phyloP scores from a whole-genome alignment of 2,113 vertebrate species.

The Pseudolaguvia tuberculata region DNA sequence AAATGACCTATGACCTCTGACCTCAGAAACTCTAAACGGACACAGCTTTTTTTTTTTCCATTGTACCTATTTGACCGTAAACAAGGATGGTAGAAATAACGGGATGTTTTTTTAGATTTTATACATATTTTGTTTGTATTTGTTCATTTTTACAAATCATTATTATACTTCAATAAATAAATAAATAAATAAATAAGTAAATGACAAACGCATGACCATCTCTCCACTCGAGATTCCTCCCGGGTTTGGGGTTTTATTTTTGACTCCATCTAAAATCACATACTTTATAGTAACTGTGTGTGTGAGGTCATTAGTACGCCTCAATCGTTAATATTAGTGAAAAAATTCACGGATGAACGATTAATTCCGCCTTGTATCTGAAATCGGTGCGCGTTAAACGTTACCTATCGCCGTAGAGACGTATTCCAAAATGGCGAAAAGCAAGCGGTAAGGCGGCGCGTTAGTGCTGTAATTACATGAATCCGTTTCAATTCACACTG shows the following conservation, averaged over 20 bases:
- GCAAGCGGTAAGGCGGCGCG: no score
- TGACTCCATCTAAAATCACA: neutral
- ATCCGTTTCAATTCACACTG: no score
- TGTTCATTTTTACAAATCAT: neutral
- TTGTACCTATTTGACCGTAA: neutral
- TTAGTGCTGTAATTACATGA: no score
- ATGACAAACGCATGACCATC: neutral
- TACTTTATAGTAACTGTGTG: no score
- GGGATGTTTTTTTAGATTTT: neutral
- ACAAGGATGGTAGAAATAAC: neutral
- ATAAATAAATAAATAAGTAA: neutral
- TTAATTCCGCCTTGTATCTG: no score
- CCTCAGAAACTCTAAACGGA: neutral
- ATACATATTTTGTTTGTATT: neutral
- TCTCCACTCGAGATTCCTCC: neutral
- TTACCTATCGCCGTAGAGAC: no score
- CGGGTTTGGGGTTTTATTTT: neutral
- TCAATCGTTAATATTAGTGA: no score
- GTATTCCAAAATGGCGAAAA: no score
- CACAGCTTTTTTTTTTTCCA: neutral
- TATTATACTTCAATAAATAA: neutral
- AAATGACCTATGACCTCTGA: conserved; percentile 65
- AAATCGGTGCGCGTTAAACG: no score
- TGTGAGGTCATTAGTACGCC: no score
- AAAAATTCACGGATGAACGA: no score